Evolutionary conservation across 2,797 vertebrate genomes (phyloP), one percentile per base, ranked within the genome.

Genomic region (Arremon brunneinucha): DNA sequence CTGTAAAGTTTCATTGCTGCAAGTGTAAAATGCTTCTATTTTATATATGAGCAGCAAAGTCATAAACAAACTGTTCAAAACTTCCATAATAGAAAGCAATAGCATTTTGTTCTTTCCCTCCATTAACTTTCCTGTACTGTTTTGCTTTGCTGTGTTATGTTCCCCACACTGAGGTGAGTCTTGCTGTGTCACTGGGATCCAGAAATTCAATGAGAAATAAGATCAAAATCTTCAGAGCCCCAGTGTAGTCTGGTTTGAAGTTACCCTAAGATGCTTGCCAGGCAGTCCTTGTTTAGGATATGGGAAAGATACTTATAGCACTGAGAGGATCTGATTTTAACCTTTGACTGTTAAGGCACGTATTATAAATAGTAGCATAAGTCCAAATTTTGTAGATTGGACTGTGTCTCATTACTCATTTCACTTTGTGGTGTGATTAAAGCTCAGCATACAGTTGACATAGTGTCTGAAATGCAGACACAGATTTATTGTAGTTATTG

Each of bases 1-100:
- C 69, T 83, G n/a, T 90, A 47, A 92, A 86, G 52, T 84, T 94
- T 84, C 84, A 93, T 70, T 82, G 63, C 80, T 77, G 56, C 41
- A 39, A 72, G 39, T 68, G 52, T 83, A 56, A 88, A 84, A 74
- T 41, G 41, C 43, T 70, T 1, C 1, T 41, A 8, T 74, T 83
- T 93, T 77, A 56, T 83, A n/a, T 43, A 53, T 11, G 20, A 93
- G 55, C 63, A 86, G 28, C 69, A 79, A 92, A 93, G 41, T 47
- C 32, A 43, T 44, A 76, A 91, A 81, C 2, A 2, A 78, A 50
- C 53, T 71, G 43, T 83, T 80, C 30, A 69, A 5, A 47, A 76
- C 52, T 90, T 62, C 59, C 34, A 11, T 67, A 43, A 59, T 56
- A 84, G 69, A 79, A 94, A 65, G 20, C 18, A 84, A 63, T 39